These are phyloP conservation scores for Sitobion miscanthi DNA, from an alignment of 1,140 invertebrate species.

Conservation along the genomic window DNA sequence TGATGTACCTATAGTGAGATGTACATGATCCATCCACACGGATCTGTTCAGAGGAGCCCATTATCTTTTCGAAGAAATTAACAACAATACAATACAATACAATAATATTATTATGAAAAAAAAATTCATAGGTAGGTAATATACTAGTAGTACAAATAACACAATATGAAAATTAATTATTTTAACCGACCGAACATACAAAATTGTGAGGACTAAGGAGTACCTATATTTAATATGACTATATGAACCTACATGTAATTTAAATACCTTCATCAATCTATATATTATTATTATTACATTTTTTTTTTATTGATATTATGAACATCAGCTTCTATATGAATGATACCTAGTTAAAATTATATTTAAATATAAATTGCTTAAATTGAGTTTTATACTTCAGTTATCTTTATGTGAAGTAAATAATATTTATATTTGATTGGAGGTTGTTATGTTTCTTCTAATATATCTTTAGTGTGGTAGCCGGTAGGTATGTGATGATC, in stretches of 20 bases:
- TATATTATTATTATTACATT: background rate
- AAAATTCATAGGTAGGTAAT: background rate
- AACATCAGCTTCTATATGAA: background rate
- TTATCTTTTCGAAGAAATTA: no score
- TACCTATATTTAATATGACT: background rate
- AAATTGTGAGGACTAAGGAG: background rate
- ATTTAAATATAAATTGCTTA: background rate
- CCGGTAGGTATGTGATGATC: no score
- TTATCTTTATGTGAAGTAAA: background rate
- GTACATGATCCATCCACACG: no score
- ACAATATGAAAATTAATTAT: background rate
- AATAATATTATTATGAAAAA: background rate
- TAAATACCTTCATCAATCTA: no score
- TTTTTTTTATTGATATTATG: background rate
- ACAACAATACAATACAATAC: no score
- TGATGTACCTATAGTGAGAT: background rate
- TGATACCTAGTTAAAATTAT: background rate
- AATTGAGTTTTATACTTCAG: background rate
- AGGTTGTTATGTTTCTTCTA: background rate
- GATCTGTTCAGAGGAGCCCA: no score
- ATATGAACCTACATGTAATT: background rate
- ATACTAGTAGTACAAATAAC: background rate
- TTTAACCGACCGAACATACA: background rate
- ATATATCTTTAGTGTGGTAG: no score
- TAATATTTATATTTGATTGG: background rate